These are phyloP conservation scores for Phyllostomus hastatus DNA, from an alignment of 2,113 vertebrate species.

Conservation along the genomic window DNA sequence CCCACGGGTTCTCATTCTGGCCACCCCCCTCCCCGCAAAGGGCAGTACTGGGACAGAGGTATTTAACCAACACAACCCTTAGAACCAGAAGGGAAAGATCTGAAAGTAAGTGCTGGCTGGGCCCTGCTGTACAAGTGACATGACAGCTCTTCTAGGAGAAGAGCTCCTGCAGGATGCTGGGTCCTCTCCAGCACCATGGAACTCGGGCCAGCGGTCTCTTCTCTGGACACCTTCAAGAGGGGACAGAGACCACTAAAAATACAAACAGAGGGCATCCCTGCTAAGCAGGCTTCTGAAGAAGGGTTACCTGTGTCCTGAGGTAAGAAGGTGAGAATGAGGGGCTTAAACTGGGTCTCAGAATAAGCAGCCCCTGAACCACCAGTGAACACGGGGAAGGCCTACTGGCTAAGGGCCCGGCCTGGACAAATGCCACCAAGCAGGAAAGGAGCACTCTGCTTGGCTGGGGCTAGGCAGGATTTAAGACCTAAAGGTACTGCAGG, in stretches of 20 bases:
- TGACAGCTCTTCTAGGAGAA: neutral
- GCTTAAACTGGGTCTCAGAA: neutral
- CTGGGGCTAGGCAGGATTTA: no score
- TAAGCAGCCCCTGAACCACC: neutral
- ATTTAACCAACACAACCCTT: neutral
- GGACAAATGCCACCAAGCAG: neutral
- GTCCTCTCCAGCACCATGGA: neutral
- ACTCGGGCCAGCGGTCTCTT: neutral
- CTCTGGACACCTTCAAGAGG: neutral
- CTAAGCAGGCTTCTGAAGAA: neutral
- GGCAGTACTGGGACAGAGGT: neutral
- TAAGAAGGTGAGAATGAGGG: neutral
- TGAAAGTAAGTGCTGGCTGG: neutral
- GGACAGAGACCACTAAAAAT: neutral
- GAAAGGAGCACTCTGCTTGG: neutral
- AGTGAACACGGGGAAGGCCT: neutral
- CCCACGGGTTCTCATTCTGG: neutral
- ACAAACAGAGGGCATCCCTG: neutral
- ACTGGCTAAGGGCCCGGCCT: neutral
- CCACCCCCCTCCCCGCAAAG: no score
- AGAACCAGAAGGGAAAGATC: neutral
- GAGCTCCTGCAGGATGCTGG: neutral
- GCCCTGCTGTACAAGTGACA: neutral
- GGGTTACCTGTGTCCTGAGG: neutral
- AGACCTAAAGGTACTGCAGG: neutral